phyloP scores from a whole-genome alignment of 2,888 invertebrate genomes.

The Ophioninae sp. region DNA sequence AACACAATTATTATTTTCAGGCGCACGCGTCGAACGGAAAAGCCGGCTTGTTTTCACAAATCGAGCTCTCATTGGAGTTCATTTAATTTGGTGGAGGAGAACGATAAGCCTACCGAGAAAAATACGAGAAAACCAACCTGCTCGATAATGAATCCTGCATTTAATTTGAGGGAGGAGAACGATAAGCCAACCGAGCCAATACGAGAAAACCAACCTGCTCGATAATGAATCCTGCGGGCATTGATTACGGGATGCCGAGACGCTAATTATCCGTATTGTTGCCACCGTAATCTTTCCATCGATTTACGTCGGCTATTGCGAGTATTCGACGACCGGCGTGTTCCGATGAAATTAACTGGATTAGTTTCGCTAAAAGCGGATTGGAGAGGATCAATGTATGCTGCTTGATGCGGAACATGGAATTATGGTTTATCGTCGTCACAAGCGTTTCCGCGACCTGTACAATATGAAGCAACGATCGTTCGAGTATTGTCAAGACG shows the following conservation, averaged over 20 bases:
- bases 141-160: too few species aligned
- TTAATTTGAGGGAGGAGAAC: constrained; percentile 19
- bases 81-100: constrained; percentile 8
- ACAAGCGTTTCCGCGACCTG: too few species aligned
- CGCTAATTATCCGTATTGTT: constrained; percentile 17
- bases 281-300: neutral
- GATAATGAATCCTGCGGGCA: too few species aligned
- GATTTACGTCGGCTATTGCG: constrained; percentile 4
- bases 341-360: too few species aligned
- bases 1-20: constrained; percentile 48
- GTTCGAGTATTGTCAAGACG: too few species aligned
- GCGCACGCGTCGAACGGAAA: constrained; percentile 6
- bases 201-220: neutral
- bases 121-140: neutral
- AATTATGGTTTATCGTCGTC: too few species aligned
- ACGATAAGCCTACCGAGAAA: constrained; percentile 21
- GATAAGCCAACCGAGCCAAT: constrained; percentile 6
- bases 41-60: constrained; percentile 37
- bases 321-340: neutral
- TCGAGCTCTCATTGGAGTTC: constrained; percentile 40
- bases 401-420: too few species aligned
- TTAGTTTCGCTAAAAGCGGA: too few species aligned
- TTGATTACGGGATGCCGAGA: constrained; percentile 1
- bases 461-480: too few species aligned
- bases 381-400: too few species aligned